Base-by-base conservation (phyloP, 1,140 invertebrate species). In the Laupala kohalensis region DNA sequence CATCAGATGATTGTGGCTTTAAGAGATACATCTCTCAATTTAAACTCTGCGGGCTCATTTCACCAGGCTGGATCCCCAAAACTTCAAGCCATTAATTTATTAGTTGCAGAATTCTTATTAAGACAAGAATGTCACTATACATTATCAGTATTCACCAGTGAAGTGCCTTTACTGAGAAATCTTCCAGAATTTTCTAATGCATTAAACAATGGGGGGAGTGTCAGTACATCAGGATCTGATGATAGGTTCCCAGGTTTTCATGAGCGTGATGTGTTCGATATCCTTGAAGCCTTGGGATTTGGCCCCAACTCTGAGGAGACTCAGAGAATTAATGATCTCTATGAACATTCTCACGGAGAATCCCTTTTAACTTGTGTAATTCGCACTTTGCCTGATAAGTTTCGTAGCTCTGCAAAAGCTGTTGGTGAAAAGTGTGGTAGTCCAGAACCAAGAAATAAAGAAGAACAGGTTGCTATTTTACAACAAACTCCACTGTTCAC, bases 111-210 rank as follows among this genome's bases (percentile, higher is more conserved):
- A 76, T 86, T 85, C 79, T 78, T 86, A 23, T 71, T 85, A 6
- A 76, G 79, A 73, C 74, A 84, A 79, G 78, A 84, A n/a, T 86
- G 84, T 72, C 81, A 80, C 71, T 86, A 85, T 74, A 80, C 81
- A n/a, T 76, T 86, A 6, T 86, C 84, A 23, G 81, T 86, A 28
- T 85, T 86, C 77, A 78, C 82, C 72, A 83, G 83, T 19, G 85
- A 86, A 77, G 83, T 85, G 70, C 82, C 84, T 4, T 74, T 84
- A 65, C 71, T 76, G 5, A 77, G 76, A 62, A 74, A 75, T 53
- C 75, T 80, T 65, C 79, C 78, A 25, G 71, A 71, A 69, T 72
- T 69, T 63, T 19, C 25, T n/a, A 37, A 3, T 25, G 53, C 53
- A 6, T n/a, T n/a, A n/a, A n/a, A n/a, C n/a, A n/a, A n/a, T n/a